Evolutionary conservation across 2,888 invertebrate species (phyloP).

Genomic region (Netelia melanura): DNA sequence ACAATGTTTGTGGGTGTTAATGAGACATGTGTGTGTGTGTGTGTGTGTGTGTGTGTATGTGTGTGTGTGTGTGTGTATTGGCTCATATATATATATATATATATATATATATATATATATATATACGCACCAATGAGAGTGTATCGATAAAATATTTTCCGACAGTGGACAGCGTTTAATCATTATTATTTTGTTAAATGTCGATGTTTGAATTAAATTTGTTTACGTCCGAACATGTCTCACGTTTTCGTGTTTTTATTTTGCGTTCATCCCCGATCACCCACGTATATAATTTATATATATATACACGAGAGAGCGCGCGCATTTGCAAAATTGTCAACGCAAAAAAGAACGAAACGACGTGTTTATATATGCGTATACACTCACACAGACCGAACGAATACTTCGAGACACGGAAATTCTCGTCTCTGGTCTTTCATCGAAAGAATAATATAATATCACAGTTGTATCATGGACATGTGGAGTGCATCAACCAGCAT

Average conservation of each 20-base stretch:
- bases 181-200: constrained; percentile 21
- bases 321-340: constrained; percentile 33
- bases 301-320: background rate
- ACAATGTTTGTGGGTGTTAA: constrained; percentile 76
- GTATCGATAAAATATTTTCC: constrained; percentile 61
- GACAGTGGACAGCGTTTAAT: constrained; percentile 55
- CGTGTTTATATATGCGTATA: constrained; percentile 22
- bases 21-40: constrained; percentile 49
- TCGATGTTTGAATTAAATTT: background rate
- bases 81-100: constrained; percentile 29
- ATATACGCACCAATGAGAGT: constrained; percentile 45
- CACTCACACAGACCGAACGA: constrained; percentile 49
- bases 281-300: constrained; percentile 17
- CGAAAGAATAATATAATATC: constrained; percentile 82
- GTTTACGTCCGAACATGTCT: constrained; percentile 21
- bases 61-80: constrained; percentile 32
- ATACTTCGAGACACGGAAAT: constrained; percentile 33
- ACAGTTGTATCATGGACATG: constrained; percentile 84
- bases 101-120: constrained; percentile 37
- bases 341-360: constrained; percentile 52
- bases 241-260: constrained; percentile 19
- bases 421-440: constrained; percentile 63
- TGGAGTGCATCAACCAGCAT: constrained; percentile 71
- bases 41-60: constrained; percentile 43
- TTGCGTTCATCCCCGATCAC: constrained; percentile 38